These are phyloP conservation scores for Protomyctophum bolini DNA, from an alignment of 2,113 vertebrate species.

Conservation along the genomic window DNA sequence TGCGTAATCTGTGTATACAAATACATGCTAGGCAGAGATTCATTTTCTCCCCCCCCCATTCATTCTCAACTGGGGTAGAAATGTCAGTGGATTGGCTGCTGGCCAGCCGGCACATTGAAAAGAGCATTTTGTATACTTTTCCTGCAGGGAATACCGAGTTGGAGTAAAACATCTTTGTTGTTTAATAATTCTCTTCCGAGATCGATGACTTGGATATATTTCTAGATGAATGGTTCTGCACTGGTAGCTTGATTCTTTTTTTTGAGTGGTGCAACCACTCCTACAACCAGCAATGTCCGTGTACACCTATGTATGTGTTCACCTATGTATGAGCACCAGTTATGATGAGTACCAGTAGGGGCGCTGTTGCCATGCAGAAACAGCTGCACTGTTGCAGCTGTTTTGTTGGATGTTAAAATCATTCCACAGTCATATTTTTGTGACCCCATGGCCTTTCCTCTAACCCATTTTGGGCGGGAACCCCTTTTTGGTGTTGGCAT, in stretches of 20 bases:
- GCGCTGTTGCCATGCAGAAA: too few species aligned
- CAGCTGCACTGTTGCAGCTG: too few species aligned
- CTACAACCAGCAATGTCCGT: too few species aligned
- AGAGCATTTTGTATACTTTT: slow-evolving; percentile 2
- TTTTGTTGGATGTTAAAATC: too few species aligned
- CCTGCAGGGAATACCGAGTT: neutral
- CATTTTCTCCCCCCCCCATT: neutral
- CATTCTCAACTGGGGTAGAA: neutral
- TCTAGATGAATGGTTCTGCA: neutral
- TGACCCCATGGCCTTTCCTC: too few species aligned
- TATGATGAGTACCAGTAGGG: too few species aligned
- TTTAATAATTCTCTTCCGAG: neutral
- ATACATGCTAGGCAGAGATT: neutral
- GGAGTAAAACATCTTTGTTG: neutral
- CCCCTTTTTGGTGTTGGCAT: too few species aligned
- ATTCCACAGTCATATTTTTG: too few species aligned
- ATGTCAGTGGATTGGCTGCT: neutral
- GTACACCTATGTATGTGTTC: too few species aligned
- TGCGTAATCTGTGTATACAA: slow-evolving; percentile 1
- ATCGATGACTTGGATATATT: neutral
- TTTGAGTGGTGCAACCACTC: too few species aligned
- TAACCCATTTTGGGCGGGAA: too few species aligned
- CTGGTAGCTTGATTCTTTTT: neutral
- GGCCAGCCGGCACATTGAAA: neutral
- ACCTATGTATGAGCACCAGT: too few species aligned